Evolutionary conservation across 2,113 vertebrate genomes (phyloP).

Genomic region (Guaruba guarouba): DNA sequence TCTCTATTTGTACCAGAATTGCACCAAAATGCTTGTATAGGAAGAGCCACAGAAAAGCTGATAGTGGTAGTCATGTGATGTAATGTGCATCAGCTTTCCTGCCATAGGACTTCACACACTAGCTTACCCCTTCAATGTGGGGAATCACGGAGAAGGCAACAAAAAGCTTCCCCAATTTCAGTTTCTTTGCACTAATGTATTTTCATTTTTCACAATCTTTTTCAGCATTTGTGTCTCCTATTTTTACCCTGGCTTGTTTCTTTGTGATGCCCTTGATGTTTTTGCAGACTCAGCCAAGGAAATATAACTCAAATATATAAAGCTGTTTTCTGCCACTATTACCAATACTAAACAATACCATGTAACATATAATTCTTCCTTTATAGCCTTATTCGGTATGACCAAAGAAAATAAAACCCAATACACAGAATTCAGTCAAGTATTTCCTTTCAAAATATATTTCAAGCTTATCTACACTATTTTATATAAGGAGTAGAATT

Average conservation of each 20-base stretch:
- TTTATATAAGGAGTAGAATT: not conserved
- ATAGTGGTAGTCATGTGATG: not conserved
- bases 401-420: not conserved
- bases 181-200: not conserved
- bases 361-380: not conserved
- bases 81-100: rapidly evolving
- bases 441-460: not conserved
- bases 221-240: not conserved
- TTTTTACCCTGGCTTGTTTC: not conserved
- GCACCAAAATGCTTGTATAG: not conserved
- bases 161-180: not conserved
- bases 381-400: not conserved
- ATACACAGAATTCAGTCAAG: not conserved
- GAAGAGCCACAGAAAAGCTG: not conserved
- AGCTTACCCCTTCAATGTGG: not conserved
- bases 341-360: not conserved
- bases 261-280: not conserved
- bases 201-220: not conserved
- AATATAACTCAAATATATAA: not conserved
- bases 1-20: not conserved
- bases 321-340: not conserved
- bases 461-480: not conserved
- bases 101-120: not conserved
- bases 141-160: not conserved
- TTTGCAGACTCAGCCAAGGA: not conserved